Evolutionary conservation across 2,113 vertebrate species (phyloP).

Genomic region (Tiliqua scincoides): DNA sequence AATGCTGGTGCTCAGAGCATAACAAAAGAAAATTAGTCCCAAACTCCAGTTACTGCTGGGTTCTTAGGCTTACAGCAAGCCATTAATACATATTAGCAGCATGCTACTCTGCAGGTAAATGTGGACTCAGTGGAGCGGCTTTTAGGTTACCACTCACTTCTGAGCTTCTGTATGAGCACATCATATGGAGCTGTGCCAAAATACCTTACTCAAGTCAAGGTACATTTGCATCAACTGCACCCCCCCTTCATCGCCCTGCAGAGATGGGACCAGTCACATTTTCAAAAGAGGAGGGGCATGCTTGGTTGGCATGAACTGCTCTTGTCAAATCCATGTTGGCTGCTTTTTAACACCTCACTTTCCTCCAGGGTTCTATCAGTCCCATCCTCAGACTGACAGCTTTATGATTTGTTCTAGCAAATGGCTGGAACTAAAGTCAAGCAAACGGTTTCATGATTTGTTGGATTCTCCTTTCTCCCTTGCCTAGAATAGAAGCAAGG

Average conservation of each 20-base stretch:
- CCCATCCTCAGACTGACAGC: not conserved
- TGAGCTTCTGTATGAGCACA: constrained; percentile 14
- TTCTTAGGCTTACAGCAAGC: not conserved
- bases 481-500: constrained; percentile 14
- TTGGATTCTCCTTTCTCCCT: constrained; percentile 3
- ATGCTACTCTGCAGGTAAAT: not conserved
- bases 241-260: not conserved
- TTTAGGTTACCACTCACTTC: not conserved
- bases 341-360: not conserved
- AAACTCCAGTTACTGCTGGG: not conserved
- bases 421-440: not conserved
- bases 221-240: not conserved
- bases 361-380: not conserved
- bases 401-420: not conserved
- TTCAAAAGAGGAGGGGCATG: not conserved
- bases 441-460: constrained; percentile 11
- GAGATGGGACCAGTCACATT: not conserved
- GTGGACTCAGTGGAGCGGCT: not conserved
- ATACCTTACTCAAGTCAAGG: not conserved
- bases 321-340: not conserved
- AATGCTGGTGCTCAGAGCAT: not conserved
- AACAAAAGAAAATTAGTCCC: not conserved
- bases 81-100: not conserved
- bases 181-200: constrained; percentile 21
- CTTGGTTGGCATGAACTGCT: not conserved